Evolutionary conservation across 2,888 invertebrate genomes (phyloP).

Genomic region (Biston stratarius): DNA sequence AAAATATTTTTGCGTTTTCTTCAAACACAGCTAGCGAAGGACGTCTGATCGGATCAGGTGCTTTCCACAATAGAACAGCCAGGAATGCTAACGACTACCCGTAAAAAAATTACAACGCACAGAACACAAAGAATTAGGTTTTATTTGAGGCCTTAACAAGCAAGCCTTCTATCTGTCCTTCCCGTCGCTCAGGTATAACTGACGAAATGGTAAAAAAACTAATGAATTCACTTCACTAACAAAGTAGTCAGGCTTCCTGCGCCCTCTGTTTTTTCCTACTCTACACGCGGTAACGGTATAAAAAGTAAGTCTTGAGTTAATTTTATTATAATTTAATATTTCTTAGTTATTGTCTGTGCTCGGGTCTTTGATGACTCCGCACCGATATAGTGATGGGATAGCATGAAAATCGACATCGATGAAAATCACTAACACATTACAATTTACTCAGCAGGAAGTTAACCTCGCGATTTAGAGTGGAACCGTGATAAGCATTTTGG

Average conservation of each 20-base stretch:
- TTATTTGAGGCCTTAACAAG: not conserved
- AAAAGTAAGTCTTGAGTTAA: conserved; percentile 78
- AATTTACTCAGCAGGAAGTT: too few species aligned
- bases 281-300: conserved; percentile 64
- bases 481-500: too few species aligned
- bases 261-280: conserved; percentile 32
- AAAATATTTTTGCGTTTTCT: too few species aligned
- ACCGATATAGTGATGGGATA: conserved; percentile 65
- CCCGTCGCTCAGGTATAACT: not conserved
- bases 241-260: not conserved
- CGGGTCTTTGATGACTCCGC: conserved; percentile 82
- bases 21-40: too few species aligned
- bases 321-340: conserved; percentile 86
- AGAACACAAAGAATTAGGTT: too few species aligned
- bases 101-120: too few species aligned
- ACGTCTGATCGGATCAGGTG: too few species aligned
- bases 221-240: not conserved
- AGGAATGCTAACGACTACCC: too few species aligned
- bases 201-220: not conserved
- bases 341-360: conserved; percentile 82
- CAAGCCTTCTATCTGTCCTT: not conserved
- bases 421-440: too few species aligned
- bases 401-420: conserved; percentile 33
- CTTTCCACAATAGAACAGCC: too few species aligned
- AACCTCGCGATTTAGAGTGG: too few species aligned